Conservation (phyloP, 2,888 invertebrate genomes). For the Dolichomitus sp. region DNA sequence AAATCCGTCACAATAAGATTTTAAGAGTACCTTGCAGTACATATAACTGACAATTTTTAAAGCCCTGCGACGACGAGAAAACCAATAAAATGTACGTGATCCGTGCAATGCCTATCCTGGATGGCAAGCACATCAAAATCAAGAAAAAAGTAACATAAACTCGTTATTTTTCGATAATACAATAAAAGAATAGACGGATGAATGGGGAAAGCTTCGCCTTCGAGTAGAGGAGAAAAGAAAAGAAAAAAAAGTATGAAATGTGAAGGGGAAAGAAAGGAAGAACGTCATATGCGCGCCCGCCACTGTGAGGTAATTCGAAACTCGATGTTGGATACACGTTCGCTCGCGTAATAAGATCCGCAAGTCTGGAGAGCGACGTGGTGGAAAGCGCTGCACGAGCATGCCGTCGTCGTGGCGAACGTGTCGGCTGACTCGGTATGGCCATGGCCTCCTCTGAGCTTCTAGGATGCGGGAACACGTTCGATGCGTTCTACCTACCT, state of each 20-base stretch:
- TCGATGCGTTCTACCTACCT: conserved; percentile 33
- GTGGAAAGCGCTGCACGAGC: conserved; percentile 62
- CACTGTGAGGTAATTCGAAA: conserved; percentile 71
- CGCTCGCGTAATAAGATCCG: conserved; percentile 76
- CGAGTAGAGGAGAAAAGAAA: conserved; percentile 28
- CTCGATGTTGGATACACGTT: conserved; percentile 73
- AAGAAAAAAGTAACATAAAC: not conserved
- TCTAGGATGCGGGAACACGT: conserved; percentile 38
- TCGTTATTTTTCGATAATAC: conserved; percentile 32
- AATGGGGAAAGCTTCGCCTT: conserved; percentile 44
- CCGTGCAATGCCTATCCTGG: not conserved
- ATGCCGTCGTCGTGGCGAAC: conserved; percentile 59
- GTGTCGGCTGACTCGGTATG: conserved; percentile 54
- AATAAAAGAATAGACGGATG: conserved; percentile 31
- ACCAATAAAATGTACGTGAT: not conserved
- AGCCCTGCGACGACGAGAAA: not conserved
- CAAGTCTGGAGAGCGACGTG: conserved; percentile 66
- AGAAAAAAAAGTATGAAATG: conserved; percentile 30
- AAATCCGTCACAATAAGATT: too few species aligned
- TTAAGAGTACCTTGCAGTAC: too few species aligned
- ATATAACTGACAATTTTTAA: not conserved
- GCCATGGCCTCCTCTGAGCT: conserved; percentile 28
- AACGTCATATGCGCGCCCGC: conserved; percentile 42
- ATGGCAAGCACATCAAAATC: not conserved
- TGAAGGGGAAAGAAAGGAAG: conserved; percentile 26